These are phyloP conservation scores for Lasioglossum calceatum DNA, from an alignment of 2,888 invertebrate genomes.

Conservation along the genomic window DNA sequence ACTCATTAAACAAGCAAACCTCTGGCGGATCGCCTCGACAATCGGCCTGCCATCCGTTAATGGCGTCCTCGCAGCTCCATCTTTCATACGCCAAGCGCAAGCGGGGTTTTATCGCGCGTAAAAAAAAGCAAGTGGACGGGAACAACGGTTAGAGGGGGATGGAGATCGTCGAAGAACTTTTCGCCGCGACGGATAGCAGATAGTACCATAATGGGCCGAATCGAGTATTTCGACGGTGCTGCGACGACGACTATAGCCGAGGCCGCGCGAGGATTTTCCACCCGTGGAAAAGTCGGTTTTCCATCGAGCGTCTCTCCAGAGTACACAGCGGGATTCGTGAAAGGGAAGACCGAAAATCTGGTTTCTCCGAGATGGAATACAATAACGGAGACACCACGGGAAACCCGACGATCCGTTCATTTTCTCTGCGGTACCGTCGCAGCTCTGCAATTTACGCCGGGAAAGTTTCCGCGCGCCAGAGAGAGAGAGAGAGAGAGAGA, in stretches of 20 bases:
- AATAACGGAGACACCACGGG: slow-evolving; percentile 10
- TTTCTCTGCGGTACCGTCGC: neutral
- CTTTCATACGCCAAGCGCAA: slow-evolving; percentile 46
- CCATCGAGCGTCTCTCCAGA: slow-evolving; percentile 11
- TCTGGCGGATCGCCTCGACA: neutral
- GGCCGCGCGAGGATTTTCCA: slow-evolving; percentile 19
- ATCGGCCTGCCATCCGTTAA: slow-evolving; percentile 13
- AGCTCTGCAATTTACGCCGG: neutral
- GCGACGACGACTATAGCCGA: neutral
- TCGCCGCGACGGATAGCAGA: slow-evolving; percentile 38
- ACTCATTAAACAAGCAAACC: slow-evolving; percentile 10
- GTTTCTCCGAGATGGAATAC: slow-evolving; percentile 40
- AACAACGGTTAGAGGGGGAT: slow-evolving; percentile 21
- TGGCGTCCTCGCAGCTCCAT: slow-evolving; percentile 15
- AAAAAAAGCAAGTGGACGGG: slow-evolving; percentile 14
- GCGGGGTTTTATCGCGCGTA: slow-evolving; percentile 16
- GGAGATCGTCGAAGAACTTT: slow-evolving; percentile 7
- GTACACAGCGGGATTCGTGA: slow-evolving; percentile 29
- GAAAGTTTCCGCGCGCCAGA: neutral
- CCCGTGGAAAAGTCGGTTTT: slow-evolving; percentile 36
- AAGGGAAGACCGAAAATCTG: slow-evolving; percentile 46
- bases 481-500: neutral
- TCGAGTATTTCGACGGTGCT: slow-evolving; percentile 42
- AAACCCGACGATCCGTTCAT: slow-evolving; percentile 2
- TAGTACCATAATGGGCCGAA: slow-evolving; percentile 59